Evolutionary conservation across 35 echinoderm and acorn worm species (phyloP).

Genomic region (Amphiura filiformis): DNA sequence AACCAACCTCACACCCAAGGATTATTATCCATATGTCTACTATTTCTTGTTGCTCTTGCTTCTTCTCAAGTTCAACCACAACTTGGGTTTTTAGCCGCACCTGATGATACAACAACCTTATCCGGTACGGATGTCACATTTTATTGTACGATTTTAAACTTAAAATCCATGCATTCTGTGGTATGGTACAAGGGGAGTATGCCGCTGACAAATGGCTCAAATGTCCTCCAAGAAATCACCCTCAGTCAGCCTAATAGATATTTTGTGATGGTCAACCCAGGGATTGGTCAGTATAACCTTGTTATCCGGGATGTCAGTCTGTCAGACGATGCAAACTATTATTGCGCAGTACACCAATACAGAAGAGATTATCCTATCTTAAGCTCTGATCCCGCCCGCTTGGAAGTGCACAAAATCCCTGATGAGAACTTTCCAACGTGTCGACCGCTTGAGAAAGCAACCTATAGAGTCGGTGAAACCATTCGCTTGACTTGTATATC

Average conservation of each 20-base stretch:
- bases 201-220: constrained; percentile 15
- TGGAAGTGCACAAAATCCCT: constrained; percentile 75
- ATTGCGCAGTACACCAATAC: constrained; percentile 28
- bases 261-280: constrained; percentile 26
- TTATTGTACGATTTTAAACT: constrained; percentile 42
- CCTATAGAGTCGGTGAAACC: constrained; percentile 43
- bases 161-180: constrained; percentile 22
- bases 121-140: constrained; percentile 39
- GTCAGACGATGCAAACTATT: constrained; percentile 62
- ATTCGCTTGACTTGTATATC: constrained; percentile 66
- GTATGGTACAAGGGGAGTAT: constrained; percentile 51
- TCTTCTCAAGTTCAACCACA: not conserved
- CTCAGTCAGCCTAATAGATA: not conserved
- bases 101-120: constrained; percentile 17
- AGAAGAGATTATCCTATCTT: not conserved
- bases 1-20: not conserved
- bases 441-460: constrained; percentile 40
- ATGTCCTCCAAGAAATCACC: not conserved
- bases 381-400: constrained; percentile 29
- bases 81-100: constrained; percentile 13
- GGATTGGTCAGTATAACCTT: constrained; percentile 67
- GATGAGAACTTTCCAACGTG: constrained; percentile 52
- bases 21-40: not conserved
- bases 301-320: constrained; percentile 52
- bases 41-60: not conserved